Evolutionary conservation across 2,797 vertebrate species (phyloP).

Genomic region (Coendou prehensilis): DNA sequence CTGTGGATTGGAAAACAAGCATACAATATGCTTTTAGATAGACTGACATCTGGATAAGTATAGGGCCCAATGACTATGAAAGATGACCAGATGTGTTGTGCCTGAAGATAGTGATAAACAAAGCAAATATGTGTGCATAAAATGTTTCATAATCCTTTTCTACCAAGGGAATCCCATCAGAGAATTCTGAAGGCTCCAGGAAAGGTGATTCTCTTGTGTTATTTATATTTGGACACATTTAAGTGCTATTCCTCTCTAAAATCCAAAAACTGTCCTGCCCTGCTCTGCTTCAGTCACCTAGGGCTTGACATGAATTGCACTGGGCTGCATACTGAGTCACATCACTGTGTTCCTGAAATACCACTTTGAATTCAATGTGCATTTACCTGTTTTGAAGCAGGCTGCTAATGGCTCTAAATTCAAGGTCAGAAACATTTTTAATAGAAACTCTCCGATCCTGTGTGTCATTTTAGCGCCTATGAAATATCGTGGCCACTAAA

Average conservation of each 20-base stretch:
- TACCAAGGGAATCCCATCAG: not conserved
- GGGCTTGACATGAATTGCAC: not conserved
- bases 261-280: not conserved
- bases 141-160: not conserved
- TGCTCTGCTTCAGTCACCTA: not conserved
- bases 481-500: slow-evolving; percentile 68
- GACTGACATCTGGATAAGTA: not conserved
- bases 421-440: slow-evolving; percentile 77
- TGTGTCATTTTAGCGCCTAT: slow-evolving; percentile 65
- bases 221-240: not conserved
- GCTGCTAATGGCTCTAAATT: slow-evolving; percentile 81
- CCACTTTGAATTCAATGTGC: slow-evolving; percentile 61
- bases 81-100: not conserved
- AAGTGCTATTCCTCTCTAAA: not conserved
- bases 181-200: not conserved
- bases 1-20: not conserved
- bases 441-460: slow-evolving; percentile 27
- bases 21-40: not conserved
- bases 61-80: not conserved
- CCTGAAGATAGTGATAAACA: not conserved
- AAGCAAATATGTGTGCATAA: not conserved
- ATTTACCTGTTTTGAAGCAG: slow-evolving; percentile 78
- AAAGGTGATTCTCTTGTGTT: not conserved
- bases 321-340: not conserved
- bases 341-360: not conserved